Conservation (phyloP, 2,797 vertebrate species). For the Champsocephalus esox region DNA sequence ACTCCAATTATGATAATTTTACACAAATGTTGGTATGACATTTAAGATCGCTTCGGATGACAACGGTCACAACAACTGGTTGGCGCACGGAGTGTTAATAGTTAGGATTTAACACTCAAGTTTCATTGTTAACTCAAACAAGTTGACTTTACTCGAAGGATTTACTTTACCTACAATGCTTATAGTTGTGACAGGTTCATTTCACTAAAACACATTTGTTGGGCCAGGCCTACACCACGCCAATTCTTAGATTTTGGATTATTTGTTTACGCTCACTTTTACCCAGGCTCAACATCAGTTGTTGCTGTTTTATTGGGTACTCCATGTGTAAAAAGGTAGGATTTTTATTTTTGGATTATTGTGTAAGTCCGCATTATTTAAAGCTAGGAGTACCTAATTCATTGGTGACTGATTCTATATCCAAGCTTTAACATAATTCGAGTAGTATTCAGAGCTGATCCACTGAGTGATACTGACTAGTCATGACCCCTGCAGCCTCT, state of each 20-base stretch:
- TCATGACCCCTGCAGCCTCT: conserved; percentile 53
- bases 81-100: too few relatives aligned
- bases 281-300: neutral
- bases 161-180: neutral
- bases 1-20: too few relatives aligned
- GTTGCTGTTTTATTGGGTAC: neutral
- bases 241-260: neutral
- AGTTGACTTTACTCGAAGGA: neutral
- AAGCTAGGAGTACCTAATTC: neutral
- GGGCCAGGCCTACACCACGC: neutral
- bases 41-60: too few relatives aligned
- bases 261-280: neutral
- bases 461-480: conserved; percentile 53
- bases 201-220: neutral
- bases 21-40: too few relatives aligned
- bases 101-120: neutral
- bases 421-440: neutral
- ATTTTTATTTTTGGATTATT: neutral
- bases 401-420: neutral
- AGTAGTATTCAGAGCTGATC: conserved; percentile 27
- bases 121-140: neutral
- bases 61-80: too few relatives aligned
- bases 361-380: neutral
- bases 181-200: neutral
- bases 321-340: neutral